Conservation (phyloP, 1,140 invertebrate genomes). For the Anthonomus grandis region DNA sequence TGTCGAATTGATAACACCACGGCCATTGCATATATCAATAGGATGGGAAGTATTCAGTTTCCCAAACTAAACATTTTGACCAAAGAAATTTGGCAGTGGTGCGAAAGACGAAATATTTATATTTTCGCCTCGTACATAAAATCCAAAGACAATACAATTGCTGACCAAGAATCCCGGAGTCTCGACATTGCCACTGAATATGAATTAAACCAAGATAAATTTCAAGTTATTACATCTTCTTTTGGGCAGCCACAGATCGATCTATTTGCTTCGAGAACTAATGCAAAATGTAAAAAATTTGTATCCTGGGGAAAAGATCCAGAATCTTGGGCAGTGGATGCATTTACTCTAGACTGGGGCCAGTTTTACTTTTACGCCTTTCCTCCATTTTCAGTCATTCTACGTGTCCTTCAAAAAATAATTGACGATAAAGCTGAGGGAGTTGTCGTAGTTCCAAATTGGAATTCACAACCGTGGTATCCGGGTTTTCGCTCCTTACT, state of each 20-base stretch:
- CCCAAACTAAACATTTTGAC: conserved; percentile 4
- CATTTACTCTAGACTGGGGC: conserved; percentile 24
- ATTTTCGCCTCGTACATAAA: conserved; percentile 28
- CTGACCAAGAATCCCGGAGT: conserved; percentile 33
- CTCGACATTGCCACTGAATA: conserved; percentile 9
- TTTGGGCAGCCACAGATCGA: conserved; percentile 32
- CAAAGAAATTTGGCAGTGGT: conserved; percentile 31
- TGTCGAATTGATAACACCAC: conserved; percentile 14
- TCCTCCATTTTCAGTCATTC: conserved; percentile 31
- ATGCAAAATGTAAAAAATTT: conserved; percentile 34
- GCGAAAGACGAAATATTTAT: conserved; percentile 26
- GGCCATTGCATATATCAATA: conserved; percentile 22
- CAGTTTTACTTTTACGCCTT: conserved; percentile 34
- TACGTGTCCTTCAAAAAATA: conserved; percentile 32
- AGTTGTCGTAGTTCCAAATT: conserved; percentile 42
- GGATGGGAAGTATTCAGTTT: conserved; percentile 16
- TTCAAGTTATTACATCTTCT: conserved; percentile 14
- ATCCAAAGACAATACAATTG: conserved; percentile 33
- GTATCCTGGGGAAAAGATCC: conserved; percentile 31
- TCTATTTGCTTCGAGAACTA: conserved; percentile 34
- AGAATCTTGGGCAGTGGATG: conserved; percentile 25
- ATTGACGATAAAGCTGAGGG: no score
- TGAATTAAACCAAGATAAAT: conserved; percentile 2
- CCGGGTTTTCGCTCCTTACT: conserved; percentile 24
- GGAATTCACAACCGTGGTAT: conserved; percentile 39